A percentile compares a stretch with the other conserved stretches of the same genome.
Evolutionary conservation across 2,888 invertebrate species (phyloP).

Genomic region (Pseudococcus viburni): DNA sequence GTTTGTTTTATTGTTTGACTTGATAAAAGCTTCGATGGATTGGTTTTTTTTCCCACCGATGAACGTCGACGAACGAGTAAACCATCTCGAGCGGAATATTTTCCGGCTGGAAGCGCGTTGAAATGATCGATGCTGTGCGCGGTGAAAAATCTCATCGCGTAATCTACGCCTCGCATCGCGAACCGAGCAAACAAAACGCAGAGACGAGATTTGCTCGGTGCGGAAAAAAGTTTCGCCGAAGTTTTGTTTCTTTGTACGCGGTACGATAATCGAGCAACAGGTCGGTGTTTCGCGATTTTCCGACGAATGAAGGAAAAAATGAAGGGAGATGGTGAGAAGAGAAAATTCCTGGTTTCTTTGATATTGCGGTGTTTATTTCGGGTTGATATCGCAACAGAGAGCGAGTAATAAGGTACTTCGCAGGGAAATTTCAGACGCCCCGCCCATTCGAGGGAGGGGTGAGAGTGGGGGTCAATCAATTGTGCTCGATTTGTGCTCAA

Average conservation of each 20-base stretch:
- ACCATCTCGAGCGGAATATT: background rate
- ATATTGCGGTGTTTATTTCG: background rate
- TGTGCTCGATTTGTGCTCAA: too few relatives aligned
- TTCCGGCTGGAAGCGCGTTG: background rate
- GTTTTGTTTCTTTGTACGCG: slow-evolving; percentile 1
- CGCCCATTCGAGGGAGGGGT: too few relatives aligned
- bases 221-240: background rate
- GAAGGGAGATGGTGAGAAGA: background rate
- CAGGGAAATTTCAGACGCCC: too few relatives aligned
- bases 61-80: background rate
- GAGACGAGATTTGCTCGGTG: background rate
- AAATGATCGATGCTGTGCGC: slow-evolving; percentile 3
- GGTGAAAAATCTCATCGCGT: slow-evolving; percentile 7
- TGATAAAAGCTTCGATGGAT: background rate
- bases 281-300: background rate
- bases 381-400: background rate
- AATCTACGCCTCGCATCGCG: background rate
- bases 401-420: background rate
- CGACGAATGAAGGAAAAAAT: background rate
- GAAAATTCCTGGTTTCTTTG: background rate
- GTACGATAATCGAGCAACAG: slow-evolving; percentile 4
- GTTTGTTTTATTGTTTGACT: background rate
- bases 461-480: too few relatives aligned
- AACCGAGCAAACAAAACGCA: background rate
- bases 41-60: background rate